phyloP scores from a whole-genome alignment of 1,140 invertebrate genomes.

The Acromyrmex charruanus region DNA sequence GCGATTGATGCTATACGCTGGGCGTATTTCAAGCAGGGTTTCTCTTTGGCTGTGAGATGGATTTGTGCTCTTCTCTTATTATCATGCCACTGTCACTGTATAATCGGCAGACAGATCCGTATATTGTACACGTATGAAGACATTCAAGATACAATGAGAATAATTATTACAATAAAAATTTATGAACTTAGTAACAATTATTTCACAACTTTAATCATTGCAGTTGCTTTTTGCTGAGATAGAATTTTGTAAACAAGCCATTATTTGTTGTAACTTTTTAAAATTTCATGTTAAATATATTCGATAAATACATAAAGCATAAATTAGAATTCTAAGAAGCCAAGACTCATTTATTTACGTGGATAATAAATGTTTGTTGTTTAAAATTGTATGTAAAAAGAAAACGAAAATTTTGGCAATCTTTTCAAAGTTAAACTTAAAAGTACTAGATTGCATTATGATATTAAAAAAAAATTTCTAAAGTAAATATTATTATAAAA shows the following conservation, averaged over 20 bases:
- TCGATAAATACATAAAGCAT: not conserved
- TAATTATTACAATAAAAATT: not conserved
- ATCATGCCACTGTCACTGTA: slow-evolving; percentile 34
- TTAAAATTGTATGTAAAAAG: not conserved
- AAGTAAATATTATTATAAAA: too few relatives aligned
- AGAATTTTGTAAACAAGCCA: not conserved
- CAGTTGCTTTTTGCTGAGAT: not conserved
- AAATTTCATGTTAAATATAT: not conserved
- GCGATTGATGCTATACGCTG: slow-evolving; percentile 80
- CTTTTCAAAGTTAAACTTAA: not conserved
- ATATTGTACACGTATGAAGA: slow-evolving; percentile 42
- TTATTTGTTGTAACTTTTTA: not conserved
- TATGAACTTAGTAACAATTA: not conserved
- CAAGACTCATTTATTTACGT: not conserved
- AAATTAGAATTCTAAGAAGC: not conserved
- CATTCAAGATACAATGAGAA: not conserved
- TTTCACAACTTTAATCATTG: not conserved
- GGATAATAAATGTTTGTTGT: not conserved
- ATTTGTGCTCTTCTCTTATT: slow-evolving; percentile 70
- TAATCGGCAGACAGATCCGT: slow-evolving; percentile 35
- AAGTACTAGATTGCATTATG: not conserved
- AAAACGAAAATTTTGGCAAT: not conserved
- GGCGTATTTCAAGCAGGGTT: slow-evolving; percentile 52
- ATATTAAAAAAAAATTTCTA: not conserved
- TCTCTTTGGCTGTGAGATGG: slow-evolving; percentile 62